A percentile compares a stretch with the other conserved stretches of the same genome.
phyloP scores from a whole-genome alignment of 2,888 invertebrate genomes.

The Pyrrhia umbra region DNA sequence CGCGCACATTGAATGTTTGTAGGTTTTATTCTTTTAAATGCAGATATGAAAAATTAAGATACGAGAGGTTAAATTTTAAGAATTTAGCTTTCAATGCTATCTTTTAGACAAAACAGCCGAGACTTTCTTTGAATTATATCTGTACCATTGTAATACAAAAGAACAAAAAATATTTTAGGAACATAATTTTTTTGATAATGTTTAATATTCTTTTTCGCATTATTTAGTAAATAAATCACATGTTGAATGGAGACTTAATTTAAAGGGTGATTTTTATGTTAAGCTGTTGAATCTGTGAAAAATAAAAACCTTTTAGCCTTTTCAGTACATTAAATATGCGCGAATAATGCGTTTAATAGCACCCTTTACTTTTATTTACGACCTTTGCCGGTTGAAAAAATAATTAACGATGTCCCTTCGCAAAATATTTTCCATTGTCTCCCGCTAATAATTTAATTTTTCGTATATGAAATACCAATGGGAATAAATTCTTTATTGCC shows the following conservation, averaged over 20 bases:
- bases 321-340: slow-evolving; percentile 89
- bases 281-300: slow-evolving; percentile 85
- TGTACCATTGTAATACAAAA: slow-evolving; percentile 37
- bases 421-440: slow-evolving; percentile 82
- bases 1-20: background rate
- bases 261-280: slow-evolving; percentile 81
- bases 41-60: slow-evolving; percentile 3
- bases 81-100: slow-evolving; percentile 56
- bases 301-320: slow-evolving; percentile 85
- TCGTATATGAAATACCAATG: slow-evolving; percentile 61
- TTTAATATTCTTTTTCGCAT: slow-evolving; percentile 52
- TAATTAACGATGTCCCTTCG: slow-evolving; percentile 84
- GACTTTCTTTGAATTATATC: slow-evolving; percentile 41
- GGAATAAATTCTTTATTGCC: slow-evolving; percentile 47
- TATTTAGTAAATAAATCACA: slow-evolving; percentile 75
- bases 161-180: slow-evolving; percentile 24
- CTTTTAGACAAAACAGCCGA: slow-evolving; percentile 39
- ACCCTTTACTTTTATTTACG: slow-evolving; percentile 89
- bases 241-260: slow-evolving; percentile 83
- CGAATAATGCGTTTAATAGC: slow-evolving; percentile 89
- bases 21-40: background rate
- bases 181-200: slow-evolving; percentile 53
- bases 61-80: slow-evolving; percentile 56
- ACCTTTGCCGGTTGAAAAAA: slow-evolving; percentile 82
- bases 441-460: slow-evolving; percentile 76